Evolutionary conservation across 1,140 invertebrate genomes (phyloP).

Genomic region (Apis dorsata): DNA sequence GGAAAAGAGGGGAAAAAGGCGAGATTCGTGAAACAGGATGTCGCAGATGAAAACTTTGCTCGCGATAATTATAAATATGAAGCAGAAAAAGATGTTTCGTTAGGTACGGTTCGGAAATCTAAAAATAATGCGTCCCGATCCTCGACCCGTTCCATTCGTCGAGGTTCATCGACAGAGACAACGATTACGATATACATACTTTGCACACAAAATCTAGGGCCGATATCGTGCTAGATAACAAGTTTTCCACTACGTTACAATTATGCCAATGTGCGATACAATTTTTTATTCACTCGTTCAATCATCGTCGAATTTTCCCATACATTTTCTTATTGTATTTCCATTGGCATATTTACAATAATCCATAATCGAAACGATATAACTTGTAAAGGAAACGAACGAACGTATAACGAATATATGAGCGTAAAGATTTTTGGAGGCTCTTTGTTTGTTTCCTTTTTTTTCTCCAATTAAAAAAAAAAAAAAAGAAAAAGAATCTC

Average conservation of each 20-base stretch:
- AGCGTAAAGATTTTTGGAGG: too few species aligned
- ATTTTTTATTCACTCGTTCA: too few species aligned
- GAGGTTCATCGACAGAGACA: background rate
- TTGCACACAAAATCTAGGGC: too few species aligned
- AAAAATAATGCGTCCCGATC: constrained; percentile 43
- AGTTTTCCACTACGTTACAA: too few species aligned
- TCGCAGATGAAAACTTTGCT: constrained; percentile 48
- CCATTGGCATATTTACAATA: background rate
- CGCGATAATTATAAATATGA: constrained; percentile 63
- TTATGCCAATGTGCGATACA: too few species aligned
- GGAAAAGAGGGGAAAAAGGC: constrained; percentile 48
- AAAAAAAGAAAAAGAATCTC: too few species aligned
- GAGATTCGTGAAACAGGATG: constrained; percentile 71
- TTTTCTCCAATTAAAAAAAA: background rate
- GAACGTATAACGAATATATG: background rate
- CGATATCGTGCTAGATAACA: too few species aligned
- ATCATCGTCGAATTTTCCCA: too few species aligned
- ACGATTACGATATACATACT: background rate
- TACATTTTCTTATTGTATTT: too few species aligned
- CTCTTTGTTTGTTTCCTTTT: background rate
- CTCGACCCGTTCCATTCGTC: constrained; percentile 15
- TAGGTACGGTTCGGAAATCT: constrained; percentile 42
- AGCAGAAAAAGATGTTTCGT: constrained; percentile 55
- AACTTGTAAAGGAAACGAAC: background rate
- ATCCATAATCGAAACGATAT: background rate